phyloP scores from a whole-genome alignment of 2,113 vertebrate genomes.

The Aptenodytes patagonicus region DNA sequence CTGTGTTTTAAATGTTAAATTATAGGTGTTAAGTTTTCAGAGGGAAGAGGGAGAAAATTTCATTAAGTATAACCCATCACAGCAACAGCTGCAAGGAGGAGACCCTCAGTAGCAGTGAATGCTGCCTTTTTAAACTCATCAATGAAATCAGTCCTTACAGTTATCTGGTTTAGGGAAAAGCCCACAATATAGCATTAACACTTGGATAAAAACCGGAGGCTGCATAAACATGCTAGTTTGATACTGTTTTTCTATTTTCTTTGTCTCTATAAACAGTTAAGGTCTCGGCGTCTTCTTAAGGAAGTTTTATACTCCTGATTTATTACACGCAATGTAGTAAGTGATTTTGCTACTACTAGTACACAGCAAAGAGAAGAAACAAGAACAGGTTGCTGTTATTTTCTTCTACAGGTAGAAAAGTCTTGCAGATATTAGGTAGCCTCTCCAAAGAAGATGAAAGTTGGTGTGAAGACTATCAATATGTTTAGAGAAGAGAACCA shows the following conservation, averaged over 20 bases:
- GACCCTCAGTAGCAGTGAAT: constrained; percentile 60
- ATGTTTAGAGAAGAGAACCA: not conserved
- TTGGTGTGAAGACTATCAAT: not conserved
- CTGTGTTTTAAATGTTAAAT: constrained; percentile 33
- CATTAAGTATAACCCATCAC: constrained; percentile 28
- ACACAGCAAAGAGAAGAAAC: not conserved
- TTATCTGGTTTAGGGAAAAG: constrained; percentile 46
- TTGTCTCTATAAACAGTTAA: not conserved
- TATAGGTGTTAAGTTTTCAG: constrained; percentile 19
- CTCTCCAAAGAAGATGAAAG: not conserved
- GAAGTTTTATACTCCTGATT: not conserved
- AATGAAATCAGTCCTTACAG: constrained; percentile 44
- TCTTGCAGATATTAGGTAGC: not conserved
- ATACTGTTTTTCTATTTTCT: not conserved
- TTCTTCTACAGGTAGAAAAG: not conserved
- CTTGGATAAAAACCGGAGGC: constrained; percentile 23
- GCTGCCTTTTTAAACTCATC: constrained; percentile 58
- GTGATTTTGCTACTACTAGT: not conserved
- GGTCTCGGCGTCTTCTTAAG: not conserved
- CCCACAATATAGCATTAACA: not conserved
- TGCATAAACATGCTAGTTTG: not conserved
- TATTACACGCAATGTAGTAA: not conserved
- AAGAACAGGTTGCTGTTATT: not conserved
- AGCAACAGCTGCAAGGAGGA: constrained; percentile 67
- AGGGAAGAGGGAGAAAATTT: constrained; percentile 5